Evolutionary conservation across 2,113 vertebrate species (phyloP), one percentile per base, ranked within the genome.

Genomic region (Cavia aperea): DNA sequence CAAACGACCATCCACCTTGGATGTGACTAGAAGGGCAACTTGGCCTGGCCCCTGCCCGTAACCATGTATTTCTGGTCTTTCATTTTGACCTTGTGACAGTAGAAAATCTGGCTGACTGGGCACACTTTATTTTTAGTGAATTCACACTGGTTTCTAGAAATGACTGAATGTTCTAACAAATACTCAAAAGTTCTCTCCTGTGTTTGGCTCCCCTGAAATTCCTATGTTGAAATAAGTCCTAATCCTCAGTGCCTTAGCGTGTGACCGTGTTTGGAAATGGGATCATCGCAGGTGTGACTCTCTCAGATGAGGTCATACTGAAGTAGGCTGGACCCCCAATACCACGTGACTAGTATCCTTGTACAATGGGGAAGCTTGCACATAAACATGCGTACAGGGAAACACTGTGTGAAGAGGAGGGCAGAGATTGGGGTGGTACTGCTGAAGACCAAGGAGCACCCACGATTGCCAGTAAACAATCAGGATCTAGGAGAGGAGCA

Each of bases 221-320:
- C 10, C 33, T 15, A 36, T 46, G 36, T n/a, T 79, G 33, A 18
- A 83, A 56, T 56, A 79, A 84, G 54, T 60, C 29, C 36, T 94
- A 58, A 92, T 7, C 43, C 62, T 9, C 11, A 63, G 43, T 15
- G 18, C 29, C 60, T 75, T 85, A 65, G 46, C 54, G 62, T 62
- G 54, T 87, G 54, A 54, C n/a, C 29, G 85, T 89, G 60, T 70
- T 70, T 84, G 65, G 87, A 92, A 91, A 89, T n/a, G 51, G 21
- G n/a, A 51, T 70, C 39, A 23, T 33, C 9, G 31, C 21, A 68
- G 58, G 63, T 46, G 8, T 39, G 62, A 65, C 56, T 43, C 43
- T 54, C 54, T 54, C 83, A 65, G 43, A 89, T 86, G 68, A 95
- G 26, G 12, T 54, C 19, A 23, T 60, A 19, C 13, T 88, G 51